Evolutionary conservation across 2,888 invertebrate genomes (phyloP), one percentile per base, ranked within the genome.

Genomic region (Ferdinandea cuprea): DNA sequence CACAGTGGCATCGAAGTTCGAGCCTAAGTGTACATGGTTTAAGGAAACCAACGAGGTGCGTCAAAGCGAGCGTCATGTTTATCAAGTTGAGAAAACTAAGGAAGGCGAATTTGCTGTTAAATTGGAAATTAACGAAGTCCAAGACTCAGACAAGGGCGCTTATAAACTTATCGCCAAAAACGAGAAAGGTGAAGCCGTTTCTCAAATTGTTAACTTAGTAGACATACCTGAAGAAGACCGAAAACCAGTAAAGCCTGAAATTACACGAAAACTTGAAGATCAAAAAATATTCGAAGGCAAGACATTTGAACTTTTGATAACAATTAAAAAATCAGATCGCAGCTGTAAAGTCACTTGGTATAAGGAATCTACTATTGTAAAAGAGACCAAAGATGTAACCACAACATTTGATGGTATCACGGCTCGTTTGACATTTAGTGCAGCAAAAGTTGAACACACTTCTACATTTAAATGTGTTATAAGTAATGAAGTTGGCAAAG

Each of bases 21-120:
- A 96, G 87, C 99, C 99, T 7, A 94, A 96, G 85, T 96, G 98
- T 89, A 96, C 96, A 42, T 99, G 99, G 98, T 98, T 94, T 91
- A 97, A 97, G 89, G 98, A 98, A 92, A 91, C 93, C 15, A 93
- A 92, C 86, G 95, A 95, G 17, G 95, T 98, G 46, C 94, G 91
- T 87, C 95, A 97, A 88, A 96, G 86, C 73, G 85, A 85, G 52
- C 88, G 90, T 1, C 91, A 89, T 68, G 86, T 89, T n/a, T 90
- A 90, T 50, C 76, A 88, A 1, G 87, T 91, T 2, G 88, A 90
- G 68, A 87, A 90, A 58, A 89, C 89, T 0, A 90, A 90, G 74
- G 91, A 97, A 93, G 97, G 97, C 74, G 97, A 98, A 92, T 98
- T 96, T 88, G 93, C 96, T 77, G 94, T 97, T 15, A 96, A 97